These are phyloP conservation scores for Eulemur rubriventer DNA, from an alignment of 2,797 vertebrate genomes.

Conservation along the genomic window DNA sequence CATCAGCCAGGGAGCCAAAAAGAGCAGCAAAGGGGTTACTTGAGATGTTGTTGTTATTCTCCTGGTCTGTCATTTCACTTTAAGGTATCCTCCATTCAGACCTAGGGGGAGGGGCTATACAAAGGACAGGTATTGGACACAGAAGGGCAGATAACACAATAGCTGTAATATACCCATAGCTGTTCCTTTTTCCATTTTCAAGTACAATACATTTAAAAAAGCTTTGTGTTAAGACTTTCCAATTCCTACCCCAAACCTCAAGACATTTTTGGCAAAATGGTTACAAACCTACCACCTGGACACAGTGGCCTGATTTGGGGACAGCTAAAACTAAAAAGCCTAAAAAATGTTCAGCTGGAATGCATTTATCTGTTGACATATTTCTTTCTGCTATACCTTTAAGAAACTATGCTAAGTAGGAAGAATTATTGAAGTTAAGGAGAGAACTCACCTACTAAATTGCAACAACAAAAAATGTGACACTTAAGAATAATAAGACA, in stretches of 20 bases:
- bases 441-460: not conserved
- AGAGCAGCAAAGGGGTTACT: slow-evolving; percentile 98
- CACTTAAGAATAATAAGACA: not conserved
- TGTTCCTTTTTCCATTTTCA: not conserved
- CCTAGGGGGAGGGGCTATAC: slow-evolving; percentile 62
- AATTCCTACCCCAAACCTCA: slow-evolving; percentile 10
- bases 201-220: slow-evolving; percentile 4
- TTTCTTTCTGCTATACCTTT: slow-evolving; percentile 20
- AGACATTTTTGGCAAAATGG: slow-evolving; percentile 50
- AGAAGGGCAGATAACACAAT: not conserved
- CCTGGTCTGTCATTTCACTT: slow-evolving; percentile 98
- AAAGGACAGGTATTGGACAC: slow-evolving; percentile 52
- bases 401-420: slow-evolving; percentile 3
- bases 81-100: slow-evolving; percentile 81
- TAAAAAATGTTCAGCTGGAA: not conserved
- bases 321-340: slow-evolving; percentile 24
- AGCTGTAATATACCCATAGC: not conserved
- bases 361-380: not conserved
- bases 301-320: not conserved
- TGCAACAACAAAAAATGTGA: not conserved
- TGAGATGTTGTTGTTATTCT: slow-evolving; percentile 99
- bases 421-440: not conserved
- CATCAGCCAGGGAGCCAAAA: slow-evolving; percentile 96
- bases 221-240: slow-evolving; percentile 4
- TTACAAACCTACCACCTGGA: slow-evolving; percentile 35